A percentile compares a stretch with the other conserved stretches of the same genome.
phyloP scores from a whole-genome alignment of 2,113 vertebrate species.

The Corythoichthys haematopterus region DNA sequence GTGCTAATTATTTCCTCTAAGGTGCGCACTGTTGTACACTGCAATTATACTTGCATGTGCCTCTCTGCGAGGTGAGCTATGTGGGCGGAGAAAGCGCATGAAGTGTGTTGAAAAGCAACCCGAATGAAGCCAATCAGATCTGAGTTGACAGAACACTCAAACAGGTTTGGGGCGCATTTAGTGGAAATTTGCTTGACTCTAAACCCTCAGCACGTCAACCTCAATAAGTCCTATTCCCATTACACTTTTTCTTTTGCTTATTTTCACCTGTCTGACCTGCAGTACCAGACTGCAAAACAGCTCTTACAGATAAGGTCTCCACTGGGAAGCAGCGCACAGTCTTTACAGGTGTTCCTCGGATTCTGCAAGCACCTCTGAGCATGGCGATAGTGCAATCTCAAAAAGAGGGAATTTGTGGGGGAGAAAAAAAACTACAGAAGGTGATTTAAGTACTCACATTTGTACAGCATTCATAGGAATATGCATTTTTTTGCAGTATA shows the following conservation, averaged over 20 bases:
- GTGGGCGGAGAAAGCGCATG: conserved; percentile 55
- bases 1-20: conserved; percentile 80
- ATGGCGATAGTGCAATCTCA: conserved; percentile 26
- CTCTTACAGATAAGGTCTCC: conserved; percentile 51
- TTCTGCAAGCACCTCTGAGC: conserved; percentile 16
- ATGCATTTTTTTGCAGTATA: not conserved
- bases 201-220: conserved; percentile 38
- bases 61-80: conserved; percentile 50
- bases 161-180: conserved; percentile 1
- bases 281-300: conserved; percentile 29
- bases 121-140: conserved; percentile 32
- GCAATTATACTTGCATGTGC: conserved; percentile 73
- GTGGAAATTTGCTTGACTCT: not conserved
- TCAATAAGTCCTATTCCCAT: conserved; percentile 44
- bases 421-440: not conserved
- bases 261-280: conserved; percentile 40
- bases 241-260: conserved; percentile 34
- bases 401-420: conserved; percentile 2
- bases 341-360: conserved; percentile 42
- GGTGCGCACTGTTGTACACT: conserved; percentile 75
- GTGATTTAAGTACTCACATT: conserved; percentile 18
- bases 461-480: not conserved
- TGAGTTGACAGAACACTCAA: conserved; percentile 41
- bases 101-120: conserved; percentile 9
- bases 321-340: conserved; percentile 23